Evolutionary conservation across 2,113 vertebrate genomes (phyloP), one percentile per base, ranked within the genome.

Genomic region (Oryzias celebensis): DNA sequence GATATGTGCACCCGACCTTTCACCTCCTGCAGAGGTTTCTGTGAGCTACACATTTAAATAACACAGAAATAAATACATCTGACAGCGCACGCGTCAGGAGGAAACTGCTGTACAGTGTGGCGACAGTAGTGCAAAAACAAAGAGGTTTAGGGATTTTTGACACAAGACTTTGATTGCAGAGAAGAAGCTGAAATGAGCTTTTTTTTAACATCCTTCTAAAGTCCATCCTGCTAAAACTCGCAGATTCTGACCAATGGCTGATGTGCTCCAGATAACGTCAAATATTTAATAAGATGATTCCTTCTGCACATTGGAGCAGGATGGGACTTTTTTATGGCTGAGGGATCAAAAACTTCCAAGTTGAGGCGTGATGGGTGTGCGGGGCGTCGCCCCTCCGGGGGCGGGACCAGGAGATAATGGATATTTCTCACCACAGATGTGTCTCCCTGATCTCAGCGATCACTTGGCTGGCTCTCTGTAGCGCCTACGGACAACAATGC

Each of bases 371-470:
- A 77, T 61, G 61, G 65, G 57, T 47, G 55, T 18, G 4, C 42
- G 70, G 45, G 50, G 59, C 47, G 5, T 54, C 45, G 14, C 42
- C 36, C 71, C 63, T 47, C 60, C 3, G 49, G 57, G 49, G 57
- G 68, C 60, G n/a, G 51, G 73, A 63, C 16, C 50, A 61, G 49
- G 36, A 48, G 69, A 77, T 0, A 41, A 6, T 23, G 1, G 71
- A 62, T 63, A 10, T 22, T 6, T 70, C 82, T 98, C 93, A 99
- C 97, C 97, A 99, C 82, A 99, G 90, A 81, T 99, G 96, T 0
- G 97, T 99, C 86, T 99, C 97, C 66, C 97, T 92, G 74, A 99
- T 99, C 90, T 99, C 97, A 45, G 97, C 96, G 51, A 99, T 98
- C 81, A 98, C 96, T 80, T 98, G 97, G 86, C 96, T 95, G 86